Evolutionary conservation across 1,140 invertebrate species (phyloP).

Genomic region (Parasteatoda tepidariorum): DNA sequence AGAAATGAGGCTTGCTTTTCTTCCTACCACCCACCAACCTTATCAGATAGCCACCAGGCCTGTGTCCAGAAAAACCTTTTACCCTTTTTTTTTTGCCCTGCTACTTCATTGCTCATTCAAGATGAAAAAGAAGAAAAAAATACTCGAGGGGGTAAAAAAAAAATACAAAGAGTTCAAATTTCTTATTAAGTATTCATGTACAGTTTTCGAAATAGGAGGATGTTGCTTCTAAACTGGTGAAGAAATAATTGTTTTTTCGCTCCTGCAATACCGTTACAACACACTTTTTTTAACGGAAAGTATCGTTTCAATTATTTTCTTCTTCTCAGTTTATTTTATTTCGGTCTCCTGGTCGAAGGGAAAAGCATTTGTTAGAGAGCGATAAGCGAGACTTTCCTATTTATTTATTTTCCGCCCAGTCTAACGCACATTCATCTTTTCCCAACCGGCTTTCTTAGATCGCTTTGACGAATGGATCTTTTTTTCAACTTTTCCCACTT

Average conservation of each 20-base stretch:
- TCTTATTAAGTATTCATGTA: neutral
- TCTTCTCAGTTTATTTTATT: neutral
- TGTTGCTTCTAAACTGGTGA: neutral
- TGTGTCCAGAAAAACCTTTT: neutral
- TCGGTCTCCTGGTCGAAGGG: neutral
- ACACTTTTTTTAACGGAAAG: neutral
- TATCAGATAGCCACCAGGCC: slow-evolving; percentile 7
- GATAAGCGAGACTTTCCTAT: neutral
- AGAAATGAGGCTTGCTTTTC: slow-evolving; percentile 1
- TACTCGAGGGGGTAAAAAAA: neutral
- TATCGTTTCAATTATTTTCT: neutral
- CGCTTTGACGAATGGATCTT: neutral
- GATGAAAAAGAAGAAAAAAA: neutral
- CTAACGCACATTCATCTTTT: neutral
- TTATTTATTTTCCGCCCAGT: neutral
- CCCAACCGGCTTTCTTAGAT: neutral
- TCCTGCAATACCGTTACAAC: neutral
- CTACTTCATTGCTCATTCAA: slow-evolving; percentile 8
- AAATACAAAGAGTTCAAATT: neutral
- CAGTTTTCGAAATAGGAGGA: neutral
- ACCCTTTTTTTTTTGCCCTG: neutral
- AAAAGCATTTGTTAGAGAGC: neutral
- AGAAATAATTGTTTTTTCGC: slow-evolving; percentile 7
- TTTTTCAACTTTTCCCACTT: neutral
- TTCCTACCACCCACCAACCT: neutral